These are phyloP conservation scores for Lycopodina hypogea DNA, from an alignment of 37 sponge, comb jelly and placozoan genomes.

Conservation along the genomic window DNA sequence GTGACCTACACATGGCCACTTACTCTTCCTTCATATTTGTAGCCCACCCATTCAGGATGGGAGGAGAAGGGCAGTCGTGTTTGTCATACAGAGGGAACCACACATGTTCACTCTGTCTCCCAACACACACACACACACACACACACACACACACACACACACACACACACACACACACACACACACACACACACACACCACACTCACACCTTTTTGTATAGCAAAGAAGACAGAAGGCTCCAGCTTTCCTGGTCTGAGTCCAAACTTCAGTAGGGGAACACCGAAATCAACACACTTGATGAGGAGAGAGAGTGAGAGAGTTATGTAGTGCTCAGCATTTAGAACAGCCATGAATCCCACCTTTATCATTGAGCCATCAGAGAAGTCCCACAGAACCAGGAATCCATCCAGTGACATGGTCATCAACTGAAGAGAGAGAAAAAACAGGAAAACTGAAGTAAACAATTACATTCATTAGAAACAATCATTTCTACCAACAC, in stretches of 20 bases:
- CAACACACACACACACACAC: too few relatives aligned
- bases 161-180: constrained; percentile 14
- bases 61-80: too few relatives aligned
- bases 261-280: constrained; percentile 46
- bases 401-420: constrained; percentile 69
- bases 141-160: too few relatives aligned
- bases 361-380: constrained; percentile 65
- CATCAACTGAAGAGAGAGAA: constrained; percentile 40
- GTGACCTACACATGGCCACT: too few relatives aligned
- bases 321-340: too few relatives aligned
- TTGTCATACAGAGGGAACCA: not conserved
- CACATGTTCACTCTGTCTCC: too few relatives aligned
- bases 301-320: not conserved
- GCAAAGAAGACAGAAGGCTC: constrained; percentile 30
- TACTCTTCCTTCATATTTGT: too few relatives aligned
- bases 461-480: too few relatives aligned
- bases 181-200: too few relatives aligned
- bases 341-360: too few relatives aligned
- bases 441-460: not conserved
- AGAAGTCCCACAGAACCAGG: constrained; percentile 66
- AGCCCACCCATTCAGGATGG: too few relatives aligned
- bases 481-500: too few relatives aligned
- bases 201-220: constrained; percentile 15
- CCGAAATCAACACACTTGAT: constrained; percentile 54
- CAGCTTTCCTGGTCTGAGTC: constrained; percentile 19